phyloP scores from a whole-genome alignment of 2,888 invertebrate species.

The Rapana venosa region DNA sequence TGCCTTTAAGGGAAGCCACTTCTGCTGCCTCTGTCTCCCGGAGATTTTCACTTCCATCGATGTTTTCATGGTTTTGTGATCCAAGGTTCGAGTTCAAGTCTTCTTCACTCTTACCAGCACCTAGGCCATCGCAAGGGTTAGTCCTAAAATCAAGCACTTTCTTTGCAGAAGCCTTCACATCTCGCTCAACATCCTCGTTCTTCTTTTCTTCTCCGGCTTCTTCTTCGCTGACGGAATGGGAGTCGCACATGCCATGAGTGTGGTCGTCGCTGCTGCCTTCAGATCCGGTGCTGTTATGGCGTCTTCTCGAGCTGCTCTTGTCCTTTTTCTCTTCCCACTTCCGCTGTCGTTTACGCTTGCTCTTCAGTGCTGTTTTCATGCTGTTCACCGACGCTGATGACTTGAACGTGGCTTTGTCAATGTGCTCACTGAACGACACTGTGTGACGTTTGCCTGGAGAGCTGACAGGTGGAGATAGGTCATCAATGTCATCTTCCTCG shows the following conservation, averaged over 20 bases:
- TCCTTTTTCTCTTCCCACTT: slow-evolving; percentile 68
- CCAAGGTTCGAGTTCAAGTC: no score
- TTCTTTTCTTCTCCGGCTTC: slow-evolving; percentile 49
- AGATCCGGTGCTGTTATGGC: slow-evolving; percentile 44
- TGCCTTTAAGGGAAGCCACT: not conserved
- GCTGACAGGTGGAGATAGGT: slow-evolving; percentile 44
- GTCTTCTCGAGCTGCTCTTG: slow-evolving; percentile 50
- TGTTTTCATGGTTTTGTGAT: no score
- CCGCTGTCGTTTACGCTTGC: slow-evolving; percentile 68
- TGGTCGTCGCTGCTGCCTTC: slow-evolving; percentile 39
- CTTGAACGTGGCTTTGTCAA: slow-evolving; percentile 74
- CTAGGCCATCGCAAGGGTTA: not conserved
- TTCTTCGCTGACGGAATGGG: slow-evolving; percentile 58
- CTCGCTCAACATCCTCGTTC: slow-evolving; percentile 31
- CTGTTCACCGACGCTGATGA: slow-evolving; percentile 69
- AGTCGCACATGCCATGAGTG: slow-evolving; percentile 55
- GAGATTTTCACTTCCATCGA: not conserved
- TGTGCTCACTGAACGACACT: slow-evolving; percentile 74
- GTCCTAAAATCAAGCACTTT: slow-evolving; percentile 44
- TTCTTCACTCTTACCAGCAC: not conserved
- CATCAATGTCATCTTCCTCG: not conserved
- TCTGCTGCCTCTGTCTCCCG: no score
- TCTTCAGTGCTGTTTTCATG: slow-evolving; percentile 74
- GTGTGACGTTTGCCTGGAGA: slow-evolving; percentile 60
- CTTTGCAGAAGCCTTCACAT: slow-evolving; percentile 10